phyloP scores from a whole-genome alignment of 2,797 vertebrate genomes.

The Gymnothorax javanicus region DNA sequence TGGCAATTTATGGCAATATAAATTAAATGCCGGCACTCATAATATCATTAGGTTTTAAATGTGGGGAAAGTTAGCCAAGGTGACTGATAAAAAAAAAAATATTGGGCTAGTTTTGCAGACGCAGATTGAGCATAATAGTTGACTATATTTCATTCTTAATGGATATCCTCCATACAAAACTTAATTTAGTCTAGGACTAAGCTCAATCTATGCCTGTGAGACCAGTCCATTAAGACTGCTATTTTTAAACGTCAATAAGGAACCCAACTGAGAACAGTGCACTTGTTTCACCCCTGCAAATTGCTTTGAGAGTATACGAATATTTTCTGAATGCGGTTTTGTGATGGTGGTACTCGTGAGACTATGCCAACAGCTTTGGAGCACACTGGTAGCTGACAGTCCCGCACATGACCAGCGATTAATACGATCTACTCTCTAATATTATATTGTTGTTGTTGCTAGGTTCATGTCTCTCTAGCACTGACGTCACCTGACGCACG shows the following conservation, averaged over 20 bases:
- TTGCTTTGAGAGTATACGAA: neutral
- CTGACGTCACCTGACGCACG: conserved; percentile 61
- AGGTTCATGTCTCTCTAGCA: conserved; percentile 58
- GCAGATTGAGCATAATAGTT: too few relatives aligned
- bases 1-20: neutral
- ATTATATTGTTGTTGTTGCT: conserved; percentile 37
- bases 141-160: too few relatives aligned
- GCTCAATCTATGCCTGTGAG: too few relatives aligned
- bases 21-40: neutral
- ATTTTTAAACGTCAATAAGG: neutral
- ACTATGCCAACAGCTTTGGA: neutral
- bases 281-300: neutral
- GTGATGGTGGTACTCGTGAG: neutral
- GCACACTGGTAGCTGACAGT: neutral
- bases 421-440: neutral
- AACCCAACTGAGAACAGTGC: neutral
- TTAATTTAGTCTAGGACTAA: too few relatives aligned
- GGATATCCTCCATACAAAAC: too few relatives aligned
- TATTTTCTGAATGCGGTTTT: neutral
- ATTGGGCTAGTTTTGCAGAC: too few relatives aligned
- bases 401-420: conserved; percentile 12
- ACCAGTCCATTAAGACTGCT: neutral
- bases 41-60: neutral
- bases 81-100: neutral
- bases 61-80: neutral